A percentile compares a stretch with the other conserved stretches of the same genome.
These are phyloP conservation scores for Nasonia oneida DNA, from an alignment of 2,888 invertebrate genomes.

Conservation along the genomic window DNA sequence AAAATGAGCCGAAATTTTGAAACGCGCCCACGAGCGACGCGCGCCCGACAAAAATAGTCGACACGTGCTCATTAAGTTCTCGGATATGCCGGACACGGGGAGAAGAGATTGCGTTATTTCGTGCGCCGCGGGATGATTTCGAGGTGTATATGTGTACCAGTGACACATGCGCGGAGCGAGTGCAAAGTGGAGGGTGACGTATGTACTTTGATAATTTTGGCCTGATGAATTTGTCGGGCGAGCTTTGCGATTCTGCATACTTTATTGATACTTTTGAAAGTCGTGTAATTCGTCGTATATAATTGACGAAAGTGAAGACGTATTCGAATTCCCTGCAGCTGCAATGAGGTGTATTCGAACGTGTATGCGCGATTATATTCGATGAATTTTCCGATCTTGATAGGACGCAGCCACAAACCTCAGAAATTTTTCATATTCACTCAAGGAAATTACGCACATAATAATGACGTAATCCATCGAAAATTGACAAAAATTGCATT, in stretches of 20 bases:
- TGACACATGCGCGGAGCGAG: neutral
- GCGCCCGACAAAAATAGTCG: constrained; percentile 21
- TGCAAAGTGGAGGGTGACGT: too few relatives aligned
- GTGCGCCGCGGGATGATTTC: neutral
- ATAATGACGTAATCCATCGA: neutral
- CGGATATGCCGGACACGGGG: neutral
- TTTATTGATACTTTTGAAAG: too few relatives aligned
- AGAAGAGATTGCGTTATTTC: constrained; percentile 12
- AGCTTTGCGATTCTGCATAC: neutral
- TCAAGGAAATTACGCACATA: too few relatives aligned
- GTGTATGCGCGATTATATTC: too few relatives aligned
- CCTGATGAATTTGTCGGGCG: neutral
- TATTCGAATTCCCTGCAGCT: too few relatives aligned
- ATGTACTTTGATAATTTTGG: neutral
- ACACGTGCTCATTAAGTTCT: constrained; percentile 41
- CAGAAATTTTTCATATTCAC: too few relatives aligned
- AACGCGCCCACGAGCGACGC: neutral
- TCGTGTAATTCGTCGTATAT: too few relatives aligned
- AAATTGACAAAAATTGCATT: constrained; percentile 11
- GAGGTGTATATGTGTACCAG: neutral
- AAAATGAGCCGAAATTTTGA: neutral
- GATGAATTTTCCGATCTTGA: too few relatives aligned
- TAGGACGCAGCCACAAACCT: too few relatives aligned
- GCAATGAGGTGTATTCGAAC: too few relatives aligned
- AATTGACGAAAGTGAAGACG: too few relatives aligned